Evolutionary conservation across 2,113 vertebrate genomes (phyloP).

Genomic region (Origma solitaria): DNA sequence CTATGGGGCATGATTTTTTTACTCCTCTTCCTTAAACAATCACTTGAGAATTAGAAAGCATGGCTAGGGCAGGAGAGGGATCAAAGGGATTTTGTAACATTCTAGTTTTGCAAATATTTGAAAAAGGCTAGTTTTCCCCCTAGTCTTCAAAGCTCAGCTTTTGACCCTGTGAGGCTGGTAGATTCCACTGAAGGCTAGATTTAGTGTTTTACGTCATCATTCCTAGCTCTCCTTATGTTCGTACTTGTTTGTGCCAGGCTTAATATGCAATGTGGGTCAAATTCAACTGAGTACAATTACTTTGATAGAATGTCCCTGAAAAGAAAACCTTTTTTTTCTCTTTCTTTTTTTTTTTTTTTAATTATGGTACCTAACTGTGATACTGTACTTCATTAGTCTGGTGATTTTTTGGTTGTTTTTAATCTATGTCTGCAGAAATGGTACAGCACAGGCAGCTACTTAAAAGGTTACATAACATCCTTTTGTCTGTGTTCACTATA

Average conservation of each 20-base stretch:
- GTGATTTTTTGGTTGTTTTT: not conserved
- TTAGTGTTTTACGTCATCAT: not conserved
- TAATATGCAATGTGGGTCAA: not conserved
- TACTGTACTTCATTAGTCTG: not conserved
- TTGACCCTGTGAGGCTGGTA: not conserved
- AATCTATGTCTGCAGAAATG: not conserved
- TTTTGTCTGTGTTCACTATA: not conserved
- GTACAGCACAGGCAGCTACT: not conserved
- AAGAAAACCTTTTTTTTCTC: not conserved
- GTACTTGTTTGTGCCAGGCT: constrained; percentile 7
- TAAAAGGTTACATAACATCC: not conserved
- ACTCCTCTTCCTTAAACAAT: not conserved
- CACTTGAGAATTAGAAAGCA: not conserved
- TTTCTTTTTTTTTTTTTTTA: not conserved
- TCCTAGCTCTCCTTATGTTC: not conserved
- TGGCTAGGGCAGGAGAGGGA: too few relatives aligned
- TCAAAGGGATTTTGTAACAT: not conserved
- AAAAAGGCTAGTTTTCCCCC: not conserved
- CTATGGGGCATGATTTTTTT: not conserved
- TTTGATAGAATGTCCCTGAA: not conserved
- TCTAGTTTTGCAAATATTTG: not conserved
- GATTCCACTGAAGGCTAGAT: not conserved
- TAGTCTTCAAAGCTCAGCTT: not conserved
- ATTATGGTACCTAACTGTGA: not conserved
- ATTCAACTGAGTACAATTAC: not conserved